phyloP scores from a whole-genome alignment of 2,113 vertebrate species.

The Megaceryle torquata region DNA sequence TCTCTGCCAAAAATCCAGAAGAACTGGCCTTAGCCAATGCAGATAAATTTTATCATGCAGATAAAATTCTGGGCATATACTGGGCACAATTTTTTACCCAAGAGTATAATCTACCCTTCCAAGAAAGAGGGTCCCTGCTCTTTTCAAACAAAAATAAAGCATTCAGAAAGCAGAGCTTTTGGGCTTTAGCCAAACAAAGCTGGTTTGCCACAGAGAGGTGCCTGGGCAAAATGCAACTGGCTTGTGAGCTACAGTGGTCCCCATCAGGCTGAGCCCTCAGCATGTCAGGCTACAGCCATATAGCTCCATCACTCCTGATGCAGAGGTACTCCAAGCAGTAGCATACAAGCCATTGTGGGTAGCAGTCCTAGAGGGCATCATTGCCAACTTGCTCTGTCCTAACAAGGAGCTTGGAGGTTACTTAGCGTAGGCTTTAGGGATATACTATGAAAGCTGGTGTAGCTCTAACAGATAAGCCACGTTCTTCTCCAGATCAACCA shows the following conservation, averaged over 20 bases:
- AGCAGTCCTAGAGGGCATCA: rapidly evolving
- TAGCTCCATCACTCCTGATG: no score
- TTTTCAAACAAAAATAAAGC: not conserved
- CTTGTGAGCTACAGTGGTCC: not conserved
- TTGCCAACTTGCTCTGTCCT: not conserved
- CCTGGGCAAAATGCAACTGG: not conserved
- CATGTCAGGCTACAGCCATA: not conserved
- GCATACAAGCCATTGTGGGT: not conserved
- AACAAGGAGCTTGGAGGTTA: not conserved
- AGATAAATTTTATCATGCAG: not conserved
- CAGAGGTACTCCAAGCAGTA: not conserved
- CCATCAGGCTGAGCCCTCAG: not conserved
- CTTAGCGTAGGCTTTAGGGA: not conserved
- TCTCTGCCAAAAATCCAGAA: not conserved
- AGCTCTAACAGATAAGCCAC: not conserved
- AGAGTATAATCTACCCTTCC: not conserved
- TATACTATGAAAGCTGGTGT: not conserved
- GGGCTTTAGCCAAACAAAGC: not conserved
- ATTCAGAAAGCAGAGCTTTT: not conserved
- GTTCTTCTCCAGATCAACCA: not conserved
- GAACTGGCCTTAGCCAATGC: not conserved
- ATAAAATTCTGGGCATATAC: not conserved
- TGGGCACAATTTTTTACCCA: not conserved
- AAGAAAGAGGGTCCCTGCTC: not conserved
- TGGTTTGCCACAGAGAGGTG: not conserved